Base-by-base conservation (phyloP, 1,140 invertebrate genomes). In the Druon quercuslanigerum region DNA sequence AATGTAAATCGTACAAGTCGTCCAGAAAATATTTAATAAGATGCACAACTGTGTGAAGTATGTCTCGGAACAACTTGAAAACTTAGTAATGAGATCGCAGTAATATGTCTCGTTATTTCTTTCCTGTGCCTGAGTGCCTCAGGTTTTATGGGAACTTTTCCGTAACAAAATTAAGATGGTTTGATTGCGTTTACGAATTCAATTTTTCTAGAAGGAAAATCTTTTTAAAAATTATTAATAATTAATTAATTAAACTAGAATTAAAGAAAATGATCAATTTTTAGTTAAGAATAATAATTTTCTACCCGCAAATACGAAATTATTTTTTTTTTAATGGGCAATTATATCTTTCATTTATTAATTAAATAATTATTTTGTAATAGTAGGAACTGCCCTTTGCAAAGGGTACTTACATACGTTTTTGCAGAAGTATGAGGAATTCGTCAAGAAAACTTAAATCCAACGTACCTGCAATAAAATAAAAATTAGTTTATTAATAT, bases 71-170 rank as follows among this genome's bases (percentile, higher is more conserved):
- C 16, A n/a, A 46, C 25, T 66, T 66, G 33, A 5, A 40, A 33
- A 66, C 60, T 66, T 40, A 3, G 60, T 66, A 66, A 66, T 40
- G 60, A 66, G 60, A 66, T 66, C 25, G 13, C 14, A 40, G 60
- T 33, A n/a, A 66, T 66, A 9, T 46, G 5, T 66, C 25, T 40
- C 25, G 6, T 66, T 66, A 66, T 66, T 40, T 33, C 20, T 40
- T 40, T 16, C 20, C 40, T 14, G 40, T 66, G 25, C 60, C 14
- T 16, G 33, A 40, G 7, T 66, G 60, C 60, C 40, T 16, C 13
- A 66, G n/a, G 25, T 40, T 16, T 33, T 40, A 6, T n/a, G 9
- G 20, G 17, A 66, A 66, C 60, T 66, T 66, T 66, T 66, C 3
- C 60, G 40, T 66, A 66, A 25, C 20, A 40, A 40, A 40, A 66